A percentile compares a stretch with the other conserved stretches of the same genome.
Conservation (phyloP, 2,797 vertebrate species). For the Galagoides demidoff region DNA sequence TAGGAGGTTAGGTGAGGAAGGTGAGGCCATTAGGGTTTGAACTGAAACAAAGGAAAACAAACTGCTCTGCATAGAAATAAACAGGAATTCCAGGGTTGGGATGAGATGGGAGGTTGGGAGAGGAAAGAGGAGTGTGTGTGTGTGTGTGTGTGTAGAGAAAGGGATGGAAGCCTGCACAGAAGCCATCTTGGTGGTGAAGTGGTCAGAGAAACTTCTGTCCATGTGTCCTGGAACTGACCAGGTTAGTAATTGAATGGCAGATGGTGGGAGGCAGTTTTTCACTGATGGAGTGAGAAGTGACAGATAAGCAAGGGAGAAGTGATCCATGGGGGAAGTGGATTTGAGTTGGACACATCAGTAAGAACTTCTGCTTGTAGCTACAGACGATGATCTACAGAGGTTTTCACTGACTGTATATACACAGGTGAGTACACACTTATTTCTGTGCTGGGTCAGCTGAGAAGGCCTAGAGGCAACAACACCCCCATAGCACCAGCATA, state of each 20-base stretch:
- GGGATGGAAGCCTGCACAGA: background rate
- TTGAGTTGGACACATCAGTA: background rate
- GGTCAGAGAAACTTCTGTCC: background rate
- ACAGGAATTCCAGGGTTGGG: background rate
- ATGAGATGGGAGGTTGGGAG: background rate
- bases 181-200: background rate
- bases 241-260: background rate
- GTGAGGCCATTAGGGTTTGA: background rate
- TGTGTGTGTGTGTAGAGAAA: background rate
- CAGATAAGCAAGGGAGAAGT: background rate
- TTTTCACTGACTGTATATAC: background rate
- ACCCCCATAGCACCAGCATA: background rate
- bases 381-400: background rate
- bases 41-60: background rate
- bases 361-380: background rate
- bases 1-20: background rate
- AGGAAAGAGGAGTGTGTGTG: background rate
- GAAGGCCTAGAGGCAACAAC: background rate
- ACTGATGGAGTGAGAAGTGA: background rate
- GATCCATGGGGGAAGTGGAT: background rate
- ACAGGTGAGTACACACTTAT: background rate
- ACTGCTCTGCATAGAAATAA: background rate
- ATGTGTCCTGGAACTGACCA: background rate
- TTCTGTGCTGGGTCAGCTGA: background rate
- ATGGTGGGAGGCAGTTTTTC: background rate